Conservation (phyloP, 2,113 vertebrate genomes). For the Phylloscopus whistleri region DNA sequence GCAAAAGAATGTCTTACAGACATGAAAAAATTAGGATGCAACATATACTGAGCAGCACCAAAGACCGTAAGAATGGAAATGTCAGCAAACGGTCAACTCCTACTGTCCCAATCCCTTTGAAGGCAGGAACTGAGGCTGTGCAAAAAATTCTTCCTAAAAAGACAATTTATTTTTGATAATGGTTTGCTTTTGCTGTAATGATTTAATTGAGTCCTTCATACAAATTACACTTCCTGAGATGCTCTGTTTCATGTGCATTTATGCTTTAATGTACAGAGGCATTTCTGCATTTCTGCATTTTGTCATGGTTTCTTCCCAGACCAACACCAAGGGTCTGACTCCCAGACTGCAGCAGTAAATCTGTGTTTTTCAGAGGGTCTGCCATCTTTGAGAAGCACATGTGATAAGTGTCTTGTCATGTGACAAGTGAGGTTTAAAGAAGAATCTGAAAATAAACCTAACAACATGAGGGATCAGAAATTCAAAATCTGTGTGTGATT, state of each 20-base stretch:
- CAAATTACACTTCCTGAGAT: background rate
- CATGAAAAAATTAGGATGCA: background rate
- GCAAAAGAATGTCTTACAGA: background rate
- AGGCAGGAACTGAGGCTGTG: background rate
- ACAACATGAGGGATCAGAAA: background rate
- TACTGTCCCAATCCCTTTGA: background rate
- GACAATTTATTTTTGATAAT: background rate
- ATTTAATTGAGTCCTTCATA: background rate
- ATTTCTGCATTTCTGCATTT: background rate
- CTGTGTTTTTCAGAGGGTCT: background rate
- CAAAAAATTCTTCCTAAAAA: background rate
- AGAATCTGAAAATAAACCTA: background rate
- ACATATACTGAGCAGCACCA: background rate
- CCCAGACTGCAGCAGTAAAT: accelerated
- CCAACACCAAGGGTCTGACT: accelerated
- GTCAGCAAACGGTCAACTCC: background rate
- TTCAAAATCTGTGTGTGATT: background rate
- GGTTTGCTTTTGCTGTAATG: accelerated
- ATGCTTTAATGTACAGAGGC: background rate
- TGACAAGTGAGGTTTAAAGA: background rate
- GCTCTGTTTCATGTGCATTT: background rate
- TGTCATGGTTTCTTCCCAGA: background rate
- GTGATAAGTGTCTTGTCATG: background rate
- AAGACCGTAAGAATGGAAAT: background rate
- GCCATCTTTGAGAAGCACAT: background rate